phyloP scores from a whole-genome alignment of 1,140 invertebrate species.

The Drosophila setifemur region DNA sequence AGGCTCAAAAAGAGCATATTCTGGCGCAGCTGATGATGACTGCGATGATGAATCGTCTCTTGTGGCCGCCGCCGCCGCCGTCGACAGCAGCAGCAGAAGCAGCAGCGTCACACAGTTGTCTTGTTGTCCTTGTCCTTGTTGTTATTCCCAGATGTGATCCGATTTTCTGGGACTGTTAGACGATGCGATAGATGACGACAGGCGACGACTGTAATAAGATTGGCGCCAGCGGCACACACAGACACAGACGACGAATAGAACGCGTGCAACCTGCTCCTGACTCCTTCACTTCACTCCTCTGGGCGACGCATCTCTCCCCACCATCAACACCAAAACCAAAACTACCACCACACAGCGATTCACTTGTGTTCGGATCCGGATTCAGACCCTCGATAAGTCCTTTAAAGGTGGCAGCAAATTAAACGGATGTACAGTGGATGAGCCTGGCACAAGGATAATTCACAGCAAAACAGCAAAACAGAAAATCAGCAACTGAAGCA shows the following conservation, averaged over 20 bases:
- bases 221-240: constrained; percentile 34
- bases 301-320: constrained; percentile 17
- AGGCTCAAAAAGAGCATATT: constrained; percentile 75
- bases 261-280: constrained; percentile 36
- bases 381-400: too few relatives aligned
- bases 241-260: constrained; percentile 21
- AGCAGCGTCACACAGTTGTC: too few relatives aligned
- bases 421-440: neutral
- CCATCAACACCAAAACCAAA: neutral
- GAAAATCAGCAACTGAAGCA: constrained; percentile 5
- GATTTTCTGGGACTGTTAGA: neutral
- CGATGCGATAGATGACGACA: constrained; percentile 2
- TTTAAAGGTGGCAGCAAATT: constrained; percentile 25
- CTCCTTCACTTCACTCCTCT: constrained; percentile 10
- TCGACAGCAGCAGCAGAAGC: constrained; percentile 7
- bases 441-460: constrained; percentile 13
- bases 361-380: constrained; percentile 28
- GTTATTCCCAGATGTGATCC: neutral
- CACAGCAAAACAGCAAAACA: constrained; percentile 13
- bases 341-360: neutral
- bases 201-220: too few relatives aligned
- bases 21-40: constrained; percentile 76
- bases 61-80: neutral
- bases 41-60: constrained; percentile 42
- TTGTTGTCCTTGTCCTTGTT: constrained; percentile 25